A percentile compares a stretch with the other conserved stretches of the same genome.
Conservation (phyloP, 2,113 vertebrate species). For the Paracanthobrama guichenoti region DNA sequence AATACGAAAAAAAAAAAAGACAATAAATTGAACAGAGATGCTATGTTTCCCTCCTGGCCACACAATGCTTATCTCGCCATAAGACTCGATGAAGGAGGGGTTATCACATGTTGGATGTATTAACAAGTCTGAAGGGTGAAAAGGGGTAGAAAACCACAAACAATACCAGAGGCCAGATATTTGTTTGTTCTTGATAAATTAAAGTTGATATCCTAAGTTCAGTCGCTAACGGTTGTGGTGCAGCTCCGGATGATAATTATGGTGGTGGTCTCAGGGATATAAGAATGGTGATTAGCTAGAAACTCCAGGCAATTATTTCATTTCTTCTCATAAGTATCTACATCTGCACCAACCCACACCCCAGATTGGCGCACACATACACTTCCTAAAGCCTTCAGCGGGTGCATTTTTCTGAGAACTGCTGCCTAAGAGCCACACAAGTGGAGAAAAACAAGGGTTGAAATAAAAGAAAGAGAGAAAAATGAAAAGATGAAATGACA, state of each 20-base stretch:
- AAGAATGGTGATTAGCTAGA: conserved; percentile 21
- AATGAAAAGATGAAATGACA: conserved; percentile 53
- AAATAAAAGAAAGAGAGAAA: conserved; percentile 48
- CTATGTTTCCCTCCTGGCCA: conserved; percentile 25
- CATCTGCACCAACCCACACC: neutral
- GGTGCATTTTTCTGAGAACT: conserved; percentile 31
- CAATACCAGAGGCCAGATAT: conserved; percentile 1
- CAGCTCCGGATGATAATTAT: neutral
- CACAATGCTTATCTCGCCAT: neutral
- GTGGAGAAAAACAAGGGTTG: conserved; percentile 39
- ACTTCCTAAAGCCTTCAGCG: conserved; percentile 21
- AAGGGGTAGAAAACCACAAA: neutral
- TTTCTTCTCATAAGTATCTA: conserved; percentile 23
- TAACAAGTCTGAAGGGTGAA: neutral
- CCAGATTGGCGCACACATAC: neutral
- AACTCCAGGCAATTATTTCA: conserved; percentile 35
- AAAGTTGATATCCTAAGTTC: conserved; percentile 9
- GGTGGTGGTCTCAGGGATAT: conserved; percentile 24
- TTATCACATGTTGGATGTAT: conserved; percentile 8
- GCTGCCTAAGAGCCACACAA: conserved; percentile 47
- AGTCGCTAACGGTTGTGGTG: conserved; percentile 4
- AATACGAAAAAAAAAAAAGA: conserved; percentile 33
- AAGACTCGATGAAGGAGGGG: conserved; percentile 14
- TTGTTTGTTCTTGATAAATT: neutral
- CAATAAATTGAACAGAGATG: conserved; percentile 8